Evolutionary conservation across 2,888 invertebrate species (phyloP), one percentile per base, ranked within the genome.

Genomic region (Mellilla xanthometata): DNA sequence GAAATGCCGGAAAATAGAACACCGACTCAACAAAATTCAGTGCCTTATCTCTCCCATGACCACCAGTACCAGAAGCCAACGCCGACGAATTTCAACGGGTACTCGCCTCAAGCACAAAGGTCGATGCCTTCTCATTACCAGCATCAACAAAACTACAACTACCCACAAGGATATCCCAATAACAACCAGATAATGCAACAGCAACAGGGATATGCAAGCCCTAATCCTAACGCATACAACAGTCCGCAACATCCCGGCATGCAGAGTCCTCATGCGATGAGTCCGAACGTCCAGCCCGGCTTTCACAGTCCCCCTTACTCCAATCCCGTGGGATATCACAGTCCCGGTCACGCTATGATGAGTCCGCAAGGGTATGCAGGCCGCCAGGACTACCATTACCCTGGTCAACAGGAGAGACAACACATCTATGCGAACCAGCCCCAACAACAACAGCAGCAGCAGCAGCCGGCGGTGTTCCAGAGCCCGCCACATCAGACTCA

Each of bases 41-140:
- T 69, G 63, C 76, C 85, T 60, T 89, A 87, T 52, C 76, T 76
- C 2, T 78, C 86, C 27, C 84, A 88, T 48, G 90, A 90, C 50
- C 90, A 90, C 55, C 88, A 87, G 47, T 90, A 90, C 50, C 90
- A 90, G 56, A 90, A 90, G 61, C 72, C 84, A 2, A 43, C 65
- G 12, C 62, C 76, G 10, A 52, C 65, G 24, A 78, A 70, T 50
- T 88, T 76, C 45, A 88, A 83, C 48, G 84, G 82, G 8, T 87
- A 79, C 51, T 81, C 85, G 8, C 79, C 84, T 12, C 90, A 88
- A 60, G 67, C 81, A 47, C 64, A 46, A 28, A 40, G 46, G 32
- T 9, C 80, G 12, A 72, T 84, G 67, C 81, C 78, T 49, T 49
- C 68, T 13, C 85, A 83, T 43, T 88, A 81, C 48, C 87, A n/a